phyloP scores from a whole-genome alignment of 2,888 invertebrate genomes.

The Oegoconia quadripuncta region DNA sequence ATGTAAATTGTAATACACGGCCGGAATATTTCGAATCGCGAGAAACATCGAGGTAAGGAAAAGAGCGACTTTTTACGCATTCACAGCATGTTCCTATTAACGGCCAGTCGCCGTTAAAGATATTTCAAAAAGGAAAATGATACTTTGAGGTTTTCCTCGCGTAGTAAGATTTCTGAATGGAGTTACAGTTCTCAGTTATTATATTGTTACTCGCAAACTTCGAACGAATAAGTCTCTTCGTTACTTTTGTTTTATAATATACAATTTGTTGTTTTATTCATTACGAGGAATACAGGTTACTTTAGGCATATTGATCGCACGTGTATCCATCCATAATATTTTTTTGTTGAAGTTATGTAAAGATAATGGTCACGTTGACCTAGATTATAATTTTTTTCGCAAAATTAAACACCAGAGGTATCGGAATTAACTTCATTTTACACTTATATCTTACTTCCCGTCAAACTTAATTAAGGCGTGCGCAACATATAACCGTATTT shows the following conservation, averaged over 20 bases:
- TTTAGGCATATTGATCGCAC: no score
- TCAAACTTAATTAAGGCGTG: no score
- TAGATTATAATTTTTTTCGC: no score
- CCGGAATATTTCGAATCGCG: conserved; percentile 58
- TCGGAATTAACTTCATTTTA: no score
- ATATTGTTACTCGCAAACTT: conserved; percentile 2
- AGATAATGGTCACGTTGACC: no score
- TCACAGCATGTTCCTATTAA: conserved; percentile 53
- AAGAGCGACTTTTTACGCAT: conserved; percentile 40
- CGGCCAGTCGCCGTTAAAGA: conserved; percentile 31
- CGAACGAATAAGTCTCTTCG: neutral
- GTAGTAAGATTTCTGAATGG: conserved; percentile 31
- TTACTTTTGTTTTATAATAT: conserved; percentile 4
- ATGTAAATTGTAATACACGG: conserved; percentile 69
- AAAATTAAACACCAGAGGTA: no score
- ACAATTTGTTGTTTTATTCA: no score
- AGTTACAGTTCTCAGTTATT: conserved; percentile 15
- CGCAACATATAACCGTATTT: conserved; percentile 27
- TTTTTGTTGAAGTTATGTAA: no score
- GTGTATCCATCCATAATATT: no score
- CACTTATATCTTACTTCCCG: no score
- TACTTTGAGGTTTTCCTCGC: conserved; percentile 25
- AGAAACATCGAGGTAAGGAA: conserved; percentile 39
- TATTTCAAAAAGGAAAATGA: conserved; percentile 26
- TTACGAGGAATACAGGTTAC: no score